Base-by-base conservation (phyloP, 2,113 vertebrate species). In the Solea senegalensis region DNA sequence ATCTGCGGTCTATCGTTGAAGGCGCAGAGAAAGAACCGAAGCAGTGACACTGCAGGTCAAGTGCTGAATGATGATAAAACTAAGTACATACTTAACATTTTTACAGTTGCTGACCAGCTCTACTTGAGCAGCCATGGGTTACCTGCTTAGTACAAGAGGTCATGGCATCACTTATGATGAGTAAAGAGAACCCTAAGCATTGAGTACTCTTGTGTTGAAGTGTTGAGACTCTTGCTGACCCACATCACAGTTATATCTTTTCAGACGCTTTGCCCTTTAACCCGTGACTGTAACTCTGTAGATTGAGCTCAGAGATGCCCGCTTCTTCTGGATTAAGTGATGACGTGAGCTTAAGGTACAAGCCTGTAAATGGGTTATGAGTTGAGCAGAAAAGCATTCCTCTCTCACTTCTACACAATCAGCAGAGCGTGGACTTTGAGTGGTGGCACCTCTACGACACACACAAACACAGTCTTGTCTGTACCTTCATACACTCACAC, bases 91-190 rank as follows among this genome's bases (percentile, higher is more conserved):
- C 34, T 55, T 34, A 4, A 52, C 9, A 11, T 26, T 52, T 52
- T 27, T 55, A 14, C 11, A 58, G 7, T n/a, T 16, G 56, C n/a
- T 67, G 53, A 44, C 28, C 14, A 48, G 62, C 53, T 71, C 11
- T 12, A 3, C 27, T 66, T 41, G 9, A 76, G 49, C 55, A 58
- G 34, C 10, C 48, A 4, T 0, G 7, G 64, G 64, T 64, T 50
- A 45, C 71, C 55, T 61, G 41, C 65, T 59, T 75, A 43, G 3
- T 45, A 41, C 13, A 27, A 72, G 46, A 70, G 69, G 44, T 27
- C 57, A 52, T 67, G 46, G 51, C 56, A 39, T 69, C 13, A 57
- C 51, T 27, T 45, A 14, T 21, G 28, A 28, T 69, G 5, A 49
- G 28, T 52, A 41, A 13, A 2, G 27, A 28, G 26, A 62, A 40